Evolutionary conservation across 2,113 vertebrate genomes (phyloP), one percentile per base, ranked within the genome.

Genomic region (Oryzias melastigma): DNA sequence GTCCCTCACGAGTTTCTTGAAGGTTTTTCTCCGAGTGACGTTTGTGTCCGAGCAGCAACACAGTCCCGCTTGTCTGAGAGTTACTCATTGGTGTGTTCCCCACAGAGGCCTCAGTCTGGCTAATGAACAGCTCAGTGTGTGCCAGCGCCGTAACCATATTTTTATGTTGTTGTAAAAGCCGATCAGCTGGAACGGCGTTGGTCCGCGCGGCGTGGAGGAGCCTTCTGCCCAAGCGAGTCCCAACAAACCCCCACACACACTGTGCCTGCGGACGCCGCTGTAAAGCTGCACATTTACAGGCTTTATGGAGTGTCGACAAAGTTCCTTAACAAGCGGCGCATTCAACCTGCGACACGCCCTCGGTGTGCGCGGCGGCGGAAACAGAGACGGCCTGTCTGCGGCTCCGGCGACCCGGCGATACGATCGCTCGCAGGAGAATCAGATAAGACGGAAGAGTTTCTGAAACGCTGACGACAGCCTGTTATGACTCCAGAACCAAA

Each of bases 221-320:
- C 35, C 8, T 12, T 35, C 35, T 35, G 35, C 35, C 35, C 8
- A 12, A 35, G 3, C 35, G 35, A 35, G 35, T 35, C 35, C 27
- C 52, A 65, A 80, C 69, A 82, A 73, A 65, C 75, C 55, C 1
- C 5, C 58, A n/a, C n/a, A n/a, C n/a, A n/a, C n/a, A n/a, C n/a
- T n/a, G n/a, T n/a, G n/a, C n/a, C 81, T 66, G 71, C 66, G 43
- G 50, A 74, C 65, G 29, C 6, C 53, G 79, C 62, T 62, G 67
- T 82, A 78, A 75, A 78, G 60, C 44, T 15, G 74, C 67, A 83
- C 75, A 83, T 79, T 77, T 75, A 83, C 81, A 78, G 64, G 67
- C 71, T 85, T 85, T 85, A 82, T 85, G 73, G 71, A 55, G 74
- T 84, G 79, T 84, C 80, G 81, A 76, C 63, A 81, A 83, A 84